A percentile compares a stretch with the other conserved stretches of the same genome.
Evolutionary conservation across 1,140 invertebrate species (phyloP).

Genomic region (Hypothenemus hampei): DNA sequence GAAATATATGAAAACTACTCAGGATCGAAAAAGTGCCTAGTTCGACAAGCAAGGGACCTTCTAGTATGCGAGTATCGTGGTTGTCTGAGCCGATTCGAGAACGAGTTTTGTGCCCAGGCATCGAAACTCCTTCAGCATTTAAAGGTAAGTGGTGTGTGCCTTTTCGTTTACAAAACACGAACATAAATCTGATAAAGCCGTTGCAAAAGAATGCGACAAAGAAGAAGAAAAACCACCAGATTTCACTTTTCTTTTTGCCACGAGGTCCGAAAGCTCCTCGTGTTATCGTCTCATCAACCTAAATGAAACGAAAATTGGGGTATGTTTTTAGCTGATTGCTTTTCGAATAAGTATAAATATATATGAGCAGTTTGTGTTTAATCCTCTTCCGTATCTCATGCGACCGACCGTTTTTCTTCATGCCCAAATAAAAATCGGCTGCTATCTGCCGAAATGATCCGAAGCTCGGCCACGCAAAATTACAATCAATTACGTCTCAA

Average conservation of each 20-base stretch:
- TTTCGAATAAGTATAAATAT: not conserved
- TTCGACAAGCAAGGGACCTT: conserved; percentile 62
- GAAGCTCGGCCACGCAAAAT: conserved; percentile 17
- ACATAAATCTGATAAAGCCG: not conserved
- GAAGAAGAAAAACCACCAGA: too few species aligned
- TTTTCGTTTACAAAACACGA: too few species aligned
- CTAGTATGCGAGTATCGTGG: conserved; percentile 61
- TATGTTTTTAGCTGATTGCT: conserved; percentile 1
- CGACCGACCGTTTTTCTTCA: conserved; percentile 1
- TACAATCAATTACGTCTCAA: conserved; percentile 24
- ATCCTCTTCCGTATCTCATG: conserved; percentile 8
- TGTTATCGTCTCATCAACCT: not conserved
- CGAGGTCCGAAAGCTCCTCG: not conserved
- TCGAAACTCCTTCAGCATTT: conserved; percentile 47
- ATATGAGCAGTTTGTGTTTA: conserved; percentile 8
- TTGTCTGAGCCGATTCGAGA: conserved; percentile 57
- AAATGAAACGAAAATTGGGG: conserved; percentile 1
- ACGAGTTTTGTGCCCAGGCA: conserved; percentile 59
- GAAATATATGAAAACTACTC: conserved; percentile 55
- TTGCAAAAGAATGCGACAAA: not conserved
- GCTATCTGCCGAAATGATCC: conserved; percentile 15
- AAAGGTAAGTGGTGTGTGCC: conserved; percentile 42
- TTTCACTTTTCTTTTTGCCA: not conserved
- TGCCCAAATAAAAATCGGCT: conserved; percentile 10
- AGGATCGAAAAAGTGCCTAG: conserved; percentile 55